phyloP scores from a whole-genome alignment of 2,113 vertebrate genomes.

The Catharus fuscescens region DNA sequence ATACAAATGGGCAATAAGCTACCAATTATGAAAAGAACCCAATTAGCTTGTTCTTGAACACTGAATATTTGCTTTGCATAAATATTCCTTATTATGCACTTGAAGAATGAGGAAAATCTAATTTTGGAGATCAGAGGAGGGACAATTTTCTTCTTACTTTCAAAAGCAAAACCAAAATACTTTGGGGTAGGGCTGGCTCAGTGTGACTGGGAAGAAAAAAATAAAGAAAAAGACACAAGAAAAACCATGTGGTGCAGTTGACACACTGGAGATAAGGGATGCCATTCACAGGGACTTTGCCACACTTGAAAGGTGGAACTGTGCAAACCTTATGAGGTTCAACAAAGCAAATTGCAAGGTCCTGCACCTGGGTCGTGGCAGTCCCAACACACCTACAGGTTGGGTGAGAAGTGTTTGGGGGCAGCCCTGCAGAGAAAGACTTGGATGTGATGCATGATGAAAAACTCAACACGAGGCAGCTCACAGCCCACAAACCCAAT shows the following conservation, averaged over 20 bases:
- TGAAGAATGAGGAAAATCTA: conserved; percentile 17
- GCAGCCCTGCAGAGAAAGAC: background rate
- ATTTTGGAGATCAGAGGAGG: background rate
- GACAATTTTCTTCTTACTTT: background rate
- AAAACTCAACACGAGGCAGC: background rate
- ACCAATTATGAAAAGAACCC: conserved; percentile 36
- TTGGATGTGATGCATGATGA: background rate
- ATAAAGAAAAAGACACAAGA: background rate
- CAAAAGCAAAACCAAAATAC: background rate
- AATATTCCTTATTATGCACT: background rate
- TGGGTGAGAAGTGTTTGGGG: background rate
- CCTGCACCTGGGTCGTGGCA: fast-evolving
- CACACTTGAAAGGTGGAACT: background rate
- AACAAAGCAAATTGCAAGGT: background rate
- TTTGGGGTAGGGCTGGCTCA: background rate
- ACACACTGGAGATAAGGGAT: background rate
- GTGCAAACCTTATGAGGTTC: background rate
- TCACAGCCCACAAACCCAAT: background rate
- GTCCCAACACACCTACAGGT: fast-evolving
- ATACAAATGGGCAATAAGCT: conserved; percentile 52
- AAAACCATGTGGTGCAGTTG: background rate
- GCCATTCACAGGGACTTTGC: background rate
- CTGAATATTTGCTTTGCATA: conserved; percentile 27
- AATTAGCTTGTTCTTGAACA: conserved; percentile 55
- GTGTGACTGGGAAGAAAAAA: background rate